Conservation (phyloP, 2,797 vertebrate species). For the Hydrocynus forskahlii region DNA sequence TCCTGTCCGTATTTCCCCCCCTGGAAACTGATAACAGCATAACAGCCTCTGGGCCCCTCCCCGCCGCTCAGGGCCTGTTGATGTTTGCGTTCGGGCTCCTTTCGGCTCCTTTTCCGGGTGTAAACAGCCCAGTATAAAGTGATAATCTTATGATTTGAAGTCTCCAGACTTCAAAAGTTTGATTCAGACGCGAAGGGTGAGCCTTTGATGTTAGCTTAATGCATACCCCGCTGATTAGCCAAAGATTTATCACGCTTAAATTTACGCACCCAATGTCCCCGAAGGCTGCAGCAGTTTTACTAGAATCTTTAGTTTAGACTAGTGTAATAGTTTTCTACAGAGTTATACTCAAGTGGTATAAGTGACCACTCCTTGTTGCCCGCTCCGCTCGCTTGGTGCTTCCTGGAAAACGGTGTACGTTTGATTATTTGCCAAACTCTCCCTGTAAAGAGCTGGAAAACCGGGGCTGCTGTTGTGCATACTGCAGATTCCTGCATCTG, state of each 20-base stretch:
- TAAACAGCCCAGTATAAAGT: slow-evolving; percentile 15
- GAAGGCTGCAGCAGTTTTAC: not conserved
- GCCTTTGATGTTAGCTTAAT: slow-evolving; percentile 5
- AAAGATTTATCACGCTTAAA: not conserved
- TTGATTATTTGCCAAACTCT: not conserved
- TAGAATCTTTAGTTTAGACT: not conserved
- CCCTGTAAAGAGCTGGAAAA: not conserved
- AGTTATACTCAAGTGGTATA: not conserved
- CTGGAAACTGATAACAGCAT: slow-evolving; percentile 78
- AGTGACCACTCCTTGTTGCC: too few species aligned
- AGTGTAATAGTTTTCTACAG: not conserved
- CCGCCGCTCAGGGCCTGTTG: slow-evolving; percentile 53
- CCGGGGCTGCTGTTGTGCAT: not conserved
- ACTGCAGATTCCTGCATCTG: slow-evolving; percentile 32
- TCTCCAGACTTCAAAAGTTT: slow-evolving; percentile 3
- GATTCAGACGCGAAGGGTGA: not conserved
- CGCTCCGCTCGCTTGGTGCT: too few species aligned
- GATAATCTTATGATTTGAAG: slow-evolving; percentile 22
- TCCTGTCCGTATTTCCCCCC: slow-evolving; percentile 80
- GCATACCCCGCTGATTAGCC: not conserved
- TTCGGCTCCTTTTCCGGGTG: slow-evolving; percentile 13
- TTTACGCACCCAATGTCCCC: not conserved
- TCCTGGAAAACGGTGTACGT: not conserved
- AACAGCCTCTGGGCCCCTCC: slow-evolving; percentile 67
- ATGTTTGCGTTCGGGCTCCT: slow-evolving; percentile 28